Evolutionary conservation across 2,797 vertebrate genomes (phyloP).

Genomic region (Sternarchorhynchus goeldii): DNA sequence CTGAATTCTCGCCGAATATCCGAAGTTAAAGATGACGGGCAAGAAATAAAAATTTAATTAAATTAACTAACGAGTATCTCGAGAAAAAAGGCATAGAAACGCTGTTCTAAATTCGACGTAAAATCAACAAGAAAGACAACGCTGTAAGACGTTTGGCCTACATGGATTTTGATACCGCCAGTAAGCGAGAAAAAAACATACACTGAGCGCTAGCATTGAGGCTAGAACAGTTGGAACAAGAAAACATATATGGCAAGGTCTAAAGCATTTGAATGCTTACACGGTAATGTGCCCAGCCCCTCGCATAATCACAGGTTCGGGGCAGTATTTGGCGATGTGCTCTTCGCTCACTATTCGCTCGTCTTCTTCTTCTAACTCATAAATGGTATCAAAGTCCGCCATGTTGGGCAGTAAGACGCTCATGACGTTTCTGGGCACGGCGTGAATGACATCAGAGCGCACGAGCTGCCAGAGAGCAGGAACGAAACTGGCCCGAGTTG

Average conservation of each 20-base stretch:
- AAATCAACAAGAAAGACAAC: constrained; percentile 17
- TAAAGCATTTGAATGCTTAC: constrained; percentile 76
- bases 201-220: constrained; percentile 49
- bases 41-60: too few relatives aligned
- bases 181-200: constrained; percentile 44
- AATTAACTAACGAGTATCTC: too few relatives aligned
- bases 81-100: too few relatives aligned
- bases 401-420: constrained; percentile 94
- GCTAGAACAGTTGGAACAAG: constrained; percentile 40
- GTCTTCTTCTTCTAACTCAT: constrained; percentile 92
- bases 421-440: constrained; percentile 81
- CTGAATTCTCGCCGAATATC: too few relatives aligned
- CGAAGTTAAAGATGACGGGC: too few relatives aligned
- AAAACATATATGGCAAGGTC: constrained; percentile 42
- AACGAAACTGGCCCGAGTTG: neutral
- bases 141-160: constrained; percentile 35
- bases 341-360: constrained; percentile 90
- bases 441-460: constrained; percentile 46
- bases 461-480: neutral
- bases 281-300: constrained; percentile 97
- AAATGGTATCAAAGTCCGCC: constrained; percentile 99
- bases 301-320: constrained; percentile 92
- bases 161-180: constrained; percentile 29
- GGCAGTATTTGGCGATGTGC: constrained; percentile 84
- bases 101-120: constrained; percentile 14